These are phyloP conservation scores for Pimephales promelas DNA, from an alignment of 2,113 vertebrate genomes.

Conservation along the genomic window DNA sequence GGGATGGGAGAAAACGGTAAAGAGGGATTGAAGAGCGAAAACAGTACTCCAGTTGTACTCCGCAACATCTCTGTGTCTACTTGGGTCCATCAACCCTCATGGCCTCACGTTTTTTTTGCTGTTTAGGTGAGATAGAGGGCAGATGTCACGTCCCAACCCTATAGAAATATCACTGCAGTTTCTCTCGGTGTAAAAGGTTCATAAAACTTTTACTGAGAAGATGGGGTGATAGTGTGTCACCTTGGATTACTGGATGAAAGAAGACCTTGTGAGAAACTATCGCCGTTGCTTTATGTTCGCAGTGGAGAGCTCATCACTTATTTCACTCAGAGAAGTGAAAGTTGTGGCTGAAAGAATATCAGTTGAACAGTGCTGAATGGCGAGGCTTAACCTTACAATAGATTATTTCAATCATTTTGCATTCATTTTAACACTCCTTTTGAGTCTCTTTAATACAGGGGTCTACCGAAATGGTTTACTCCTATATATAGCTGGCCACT, in stretches of 20 bases:
- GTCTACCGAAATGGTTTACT: background rate
- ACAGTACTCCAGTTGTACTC: background rate
- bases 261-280: slow-evolving; percentile 10
- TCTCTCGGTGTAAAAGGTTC: slow-evolving; percentile 29
- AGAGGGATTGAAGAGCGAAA: background rate
- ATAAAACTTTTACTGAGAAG: slow-evolving; percentile 21
- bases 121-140: slow-evolving; percentile 16
- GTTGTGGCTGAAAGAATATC: background rate
- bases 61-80: background rate
- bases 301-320: background rate
- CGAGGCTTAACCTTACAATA: background rate
- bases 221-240: background rate
- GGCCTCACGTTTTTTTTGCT: background rate
- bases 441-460: background rate
- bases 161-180: slow-evolving; percentile 37
- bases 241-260: background rate
- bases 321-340: background rate
- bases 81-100: slow-evolving; percentile 13
- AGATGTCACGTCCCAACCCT: background rate
- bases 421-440: background rate
- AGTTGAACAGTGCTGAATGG: background rate
- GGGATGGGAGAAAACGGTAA: background rate
- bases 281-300: background rate
- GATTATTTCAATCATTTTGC: background rate
- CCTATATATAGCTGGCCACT: slow-evolving; percentile 13